A percentile compares a stretch with the other conserved stretches of the same genome.
Conservation (phyloP, 2,113 vertebrate species). For the Phocoena phocoena region DNA sequence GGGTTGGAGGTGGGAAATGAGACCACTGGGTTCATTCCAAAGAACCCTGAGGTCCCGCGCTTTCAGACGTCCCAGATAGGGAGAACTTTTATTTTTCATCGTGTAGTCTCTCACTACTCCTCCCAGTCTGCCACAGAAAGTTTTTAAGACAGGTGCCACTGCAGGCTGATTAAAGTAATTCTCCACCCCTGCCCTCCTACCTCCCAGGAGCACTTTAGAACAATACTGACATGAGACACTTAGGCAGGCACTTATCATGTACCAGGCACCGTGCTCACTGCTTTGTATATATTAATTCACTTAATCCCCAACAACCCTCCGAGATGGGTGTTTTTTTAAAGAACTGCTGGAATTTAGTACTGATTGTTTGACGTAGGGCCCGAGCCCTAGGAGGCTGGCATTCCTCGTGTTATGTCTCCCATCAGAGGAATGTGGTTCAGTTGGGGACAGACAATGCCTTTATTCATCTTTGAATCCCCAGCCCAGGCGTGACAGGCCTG, state of each 20-base stretch:
- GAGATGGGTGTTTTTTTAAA: neutral
- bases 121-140: neutral
- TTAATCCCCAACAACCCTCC: neutral
- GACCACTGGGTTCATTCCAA: neutral
- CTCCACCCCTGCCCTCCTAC: neutral
- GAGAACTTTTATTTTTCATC: neutral
- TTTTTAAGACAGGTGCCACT: neutral
- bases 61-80: neutral
- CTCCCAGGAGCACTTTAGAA: neutral
- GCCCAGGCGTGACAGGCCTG: neutral
- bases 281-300: neutral
- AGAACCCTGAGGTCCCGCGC: neutral
- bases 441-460: neutral
- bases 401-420: accelerated
- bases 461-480: neutral
- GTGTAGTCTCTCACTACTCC: neutral
- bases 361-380: neutral
- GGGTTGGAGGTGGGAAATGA: neutral
- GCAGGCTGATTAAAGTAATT: neutral
- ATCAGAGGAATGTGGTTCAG: neutral
- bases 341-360: neutral
- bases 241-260: accelerated
- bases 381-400: neutral
- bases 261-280: neutral
- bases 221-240: neutral